Base-by-base conservation (phyloP, 2,797 vertebrate genomes). In the Gymnodraco acuticeps region DNA sequence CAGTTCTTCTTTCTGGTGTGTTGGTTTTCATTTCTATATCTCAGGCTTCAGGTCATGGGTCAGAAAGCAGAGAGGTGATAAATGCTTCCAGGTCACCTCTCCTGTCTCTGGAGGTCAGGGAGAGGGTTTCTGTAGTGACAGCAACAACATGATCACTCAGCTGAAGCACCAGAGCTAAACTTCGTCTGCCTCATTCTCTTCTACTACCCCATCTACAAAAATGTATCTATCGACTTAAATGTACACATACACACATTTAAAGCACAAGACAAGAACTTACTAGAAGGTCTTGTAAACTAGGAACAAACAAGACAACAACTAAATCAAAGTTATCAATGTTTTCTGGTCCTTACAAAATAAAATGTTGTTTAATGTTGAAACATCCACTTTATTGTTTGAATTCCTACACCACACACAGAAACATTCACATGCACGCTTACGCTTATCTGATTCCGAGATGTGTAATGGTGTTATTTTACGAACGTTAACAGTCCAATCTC, bases 41-140 rank as follows among this genome's bases (percentile, higher is more conserved):
- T 82, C 56, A 69, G 70, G 77, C 68, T 17, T 47, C 16, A 66
- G 83, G 82, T 85, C 81, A 83, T 3, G 53, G 87, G 84, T 92
- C 90, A 89, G 76, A 86, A 82, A 85, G 71, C 87, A 75, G 58
- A 2, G 66, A 79, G 82, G 88, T 92, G 92, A 92, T 92, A 90
- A 92, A 92, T 90, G 86, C 90, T 91, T 92, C 90, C 88, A 90
- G 92, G 91, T 90, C 91, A 90, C 33, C 78, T 81, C 83, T 87
- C 83, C 81, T 79, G 85, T 87, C 87, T 83, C 66, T 75, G 55
- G 56, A 50, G 90, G 81, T 87, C 82, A 77, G 63, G 70, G 47
- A 82, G 71, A 80, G 69, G 72, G 47, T 83, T 90, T 87, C 56
- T 86, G 84, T 86, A 71, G 61, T 68, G 82, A 89, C 91, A 88